phyloP scores from a whole-genome alignment of 2,797 vertebrate genomes.

The Sebastes jordani region DNA sequence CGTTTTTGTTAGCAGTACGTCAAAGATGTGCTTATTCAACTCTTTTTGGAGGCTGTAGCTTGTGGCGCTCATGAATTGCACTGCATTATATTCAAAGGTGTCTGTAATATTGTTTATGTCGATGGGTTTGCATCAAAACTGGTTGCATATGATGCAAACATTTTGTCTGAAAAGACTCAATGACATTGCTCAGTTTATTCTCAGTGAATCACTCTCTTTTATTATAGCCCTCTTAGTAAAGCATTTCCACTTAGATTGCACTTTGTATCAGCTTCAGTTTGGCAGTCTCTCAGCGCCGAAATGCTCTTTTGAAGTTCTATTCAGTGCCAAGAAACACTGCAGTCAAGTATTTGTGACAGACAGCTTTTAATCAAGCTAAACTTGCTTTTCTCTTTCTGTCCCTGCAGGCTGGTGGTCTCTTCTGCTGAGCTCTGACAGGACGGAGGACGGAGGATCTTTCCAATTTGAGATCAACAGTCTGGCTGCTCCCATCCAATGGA shows the following conservation, averaged over 20 bases:
- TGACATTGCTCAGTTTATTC: background rate
- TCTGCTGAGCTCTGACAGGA: conserved; percentile 35
- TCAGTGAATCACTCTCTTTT: conserved; percentile 1
- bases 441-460: conserved; percentile 9
- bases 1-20: background rate
- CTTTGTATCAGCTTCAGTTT: conserved; percentile 7
- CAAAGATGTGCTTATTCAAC: background rate
- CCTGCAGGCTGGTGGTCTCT: conserved; percentile 55
- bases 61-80: background rate
- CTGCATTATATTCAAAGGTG: background rate
- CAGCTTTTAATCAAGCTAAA: conserved; percentile 41
- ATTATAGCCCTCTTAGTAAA: background rate
- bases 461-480: conserved; percentile 35
- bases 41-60: background rate
- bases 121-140: background rate
- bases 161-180: background rate
- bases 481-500: conserved; percentile 35
- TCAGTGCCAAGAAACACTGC: background rate
- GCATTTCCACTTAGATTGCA: background rate
- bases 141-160: background rate
- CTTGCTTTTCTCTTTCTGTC: conserved; percentile 47
- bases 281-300: background rate
- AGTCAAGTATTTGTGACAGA: conserved; percentile 18
- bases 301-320: conserved; percentile 16
- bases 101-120: background rate